Evolutionary conservation across 2,113 vertebrate species (phyloP).

Genomic region (Cepphus grylle): DNA sequence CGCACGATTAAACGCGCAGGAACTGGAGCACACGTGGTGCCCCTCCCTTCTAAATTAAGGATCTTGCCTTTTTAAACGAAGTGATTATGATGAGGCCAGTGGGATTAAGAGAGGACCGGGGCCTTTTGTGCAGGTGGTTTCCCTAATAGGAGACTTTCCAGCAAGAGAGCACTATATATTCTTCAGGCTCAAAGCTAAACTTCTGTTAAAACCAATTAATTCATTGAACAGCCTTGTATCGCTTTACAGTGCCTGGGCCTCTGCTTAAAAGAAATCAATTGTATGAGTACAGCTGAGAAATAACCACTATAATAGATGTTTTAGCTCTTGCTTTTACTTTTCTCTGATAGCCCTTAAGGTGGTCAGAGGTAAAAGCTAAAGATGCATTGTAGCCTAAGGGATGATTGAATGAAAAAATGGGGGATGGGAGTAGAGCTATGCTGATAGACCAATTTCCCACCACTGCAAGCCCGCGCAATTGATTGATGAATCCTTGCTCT

Average conservation of each 20-base stretch:
- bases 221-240: constrained; percentile 71
- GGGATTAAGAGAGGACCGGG: not conserved
- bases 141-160: constrained; percentile 40
- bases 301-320: constrained; percentile 91
- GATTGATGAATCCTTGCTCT: constrained; percentile 98
- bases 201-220: constrained; percentile 77
- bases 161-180: constrained; percentile 35
- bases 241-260: constrained; percentile 82
- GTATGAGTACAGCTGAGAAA: constrained; percentile 87
- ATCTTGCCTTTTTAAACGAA: constrained; percentile 19
- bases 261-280: constrained; percentile 92
- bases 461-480: constrained; percentile 89
- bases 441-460: constrained; percentile 99
- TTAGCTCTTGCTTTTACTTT: constrained; percentile 81
- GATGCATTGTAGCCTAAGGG: constrained; percentile 96
- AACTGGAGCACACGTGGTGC: not conserved
- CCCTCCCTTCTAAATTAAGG: constrained; percentile 11
- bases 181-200: constrained; percentile 59
- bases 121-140: constrained; percentile 47
- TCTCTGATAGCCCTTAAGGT: constrained; percentile 89
- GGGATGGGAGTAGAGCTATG: constrained; percentile 81
- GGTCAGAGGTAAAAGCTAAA: constrained; percentile 95
- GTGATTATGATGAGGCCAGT: constrained; percentile 25
- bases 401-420: constrained; percentile 96
- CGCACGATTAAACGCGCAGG: not conserved